Percentiles rank a stretch among this genome's conserved stretches.
Evolutionary conservation across 1,140 invertebrate genomes (phyloP).

Genomic region (Popillia japonica): DNA sequence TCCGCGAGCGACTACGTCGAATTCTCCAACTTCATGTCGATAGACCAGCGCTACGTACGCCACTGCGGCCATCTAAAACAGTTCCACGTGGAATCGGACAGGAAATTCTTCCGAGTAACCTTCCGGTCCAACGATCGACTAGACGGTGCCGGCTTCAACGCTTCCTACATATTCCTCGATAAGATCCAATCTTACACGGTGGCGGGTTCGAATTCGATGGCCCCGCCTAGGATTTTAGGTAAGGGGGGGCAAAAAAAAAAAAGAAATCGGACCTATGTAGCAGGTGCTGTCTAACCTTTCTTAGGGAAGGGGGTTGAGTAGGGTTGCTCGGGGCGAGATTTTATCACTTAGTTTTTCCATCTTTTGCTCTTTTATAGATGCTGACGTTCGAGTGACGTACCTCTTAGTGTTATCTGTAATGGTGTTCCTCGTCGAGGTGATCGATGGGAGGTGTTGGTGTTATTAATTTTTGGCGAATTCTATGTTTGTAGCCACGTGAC

Average conservation of each 20-base stretch:
- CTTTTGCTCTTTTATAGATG: not conserved
- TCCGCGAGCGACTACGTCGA: constrained; percentile 93
- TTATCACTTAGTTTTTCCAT: not conserved
- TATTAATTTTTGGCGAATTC: not conserved
- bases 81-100: constrained; percentile 85
- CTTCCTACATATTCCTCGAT: constrained; percentile 80
- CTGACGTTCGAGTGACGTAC: not conserved
- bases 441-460: not conserved
- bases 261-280: not conserved
- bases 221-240: not conserved
- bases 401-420: not conserved
- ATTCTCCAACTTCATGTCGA: constrained; percentile 92
- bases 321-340: not conserved
- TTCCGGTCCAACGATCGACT: constrained; percentile 93
- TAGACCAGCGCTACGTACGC: constrained; percentile 84
- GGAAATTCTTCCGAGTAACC: constrained; percentile 92
- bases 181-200: constrained; percentile 41
- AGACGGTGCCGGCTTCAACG: constrained; percentile 92
- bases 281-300: not conserved
- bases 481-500: not conserved
- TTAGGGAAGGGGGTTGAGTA: not conserved
- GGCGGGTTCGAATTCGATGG: not conserved
- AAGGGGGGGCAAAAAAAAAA: not conserved
- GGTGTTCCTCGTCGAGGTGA: not conserved
- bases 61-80: constrained; percentile 85